Evolutionary conservation across 1,140 invertebrate genomes (phyloP).

Genomic region (Bombus terrestris): DNA sequence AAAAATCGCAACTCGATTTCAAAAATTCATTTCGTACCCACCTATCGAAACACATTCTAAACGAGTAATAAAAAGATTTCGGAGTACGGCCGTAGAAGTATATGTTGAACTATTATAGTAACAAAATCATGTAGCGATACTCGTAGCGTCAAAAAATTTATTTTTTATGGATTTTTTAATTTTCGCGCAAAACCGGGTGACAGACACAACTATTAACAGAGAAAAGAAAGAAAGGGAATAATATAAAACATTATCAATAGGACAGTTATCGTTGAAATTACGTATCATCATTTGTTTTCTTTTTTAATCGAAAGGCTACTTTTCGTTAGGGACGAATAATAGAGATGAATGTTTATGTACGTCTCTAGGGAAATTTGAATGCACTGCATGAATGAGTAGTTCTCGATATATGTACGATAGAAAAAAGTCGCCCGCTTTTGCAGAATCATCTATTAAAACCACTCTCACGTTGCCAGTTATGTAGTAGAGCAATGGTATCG

Average conservation of each 20-base stretch:
- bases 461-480: conserved; percentile 60
- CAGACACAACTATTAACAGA: not conserved
- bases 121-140: not conserved
- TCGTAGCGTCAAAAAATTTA: not conserved
- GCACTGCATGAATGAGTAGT: conserved; percentile 51
- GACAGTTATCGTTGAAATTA: not conserved
- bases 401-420: conserved; percentile 52
- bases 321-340: conserved; percentile 15
- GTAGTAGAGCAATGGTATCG: conserved; percentile 64
- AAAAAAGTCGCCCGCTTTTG: conserved; percentile 46
- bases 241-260: not conserved
- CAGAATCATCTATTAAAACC: conserved; percentile 44
- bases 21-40: not conserved
- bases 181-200: conserved; percentile 44
- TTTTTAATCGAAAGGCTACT: not conserved
- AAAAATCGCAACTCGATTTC: conserved; percentile 3
- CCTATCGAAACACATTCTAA: not conserved
- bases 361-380: conserved; percentile 42
- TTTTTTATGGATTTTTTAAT: not conserved
- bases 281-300: not conserved
- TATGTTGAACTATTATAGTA: not conserved
- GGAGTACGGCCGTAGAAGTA: conserved; percentile 6
- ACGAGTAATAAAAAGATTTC: conserved; percentile 6
- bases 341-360: conserved; percentile 46
- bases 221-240: not conserved